Conservation (phyloP, 2,888 invertebrate genomes). For the Erpobdella octoculata region DNA sequence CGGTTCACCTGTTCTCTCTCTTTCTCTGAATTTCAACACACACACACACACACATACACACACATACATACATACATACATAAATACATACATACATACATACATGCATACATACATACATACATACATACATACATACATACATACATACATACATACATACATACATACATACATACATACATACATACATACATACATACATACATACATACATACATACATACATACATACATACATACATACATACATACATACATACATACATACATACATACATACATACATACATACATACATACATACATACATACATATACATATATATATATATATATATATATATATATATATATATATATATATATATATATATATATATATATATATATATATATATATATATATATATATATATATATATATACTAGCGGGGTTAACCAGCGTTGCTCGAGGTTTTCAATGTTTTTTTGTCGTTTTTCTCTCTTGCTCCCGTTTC, state of each 20-base stretch:
- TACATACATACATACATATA: conserved; percentile 30
- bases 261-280: conserved; percentile 27
- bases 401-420: conserved; percentile 34
- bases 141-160: neutral
- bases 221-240: conserved; percentile 27
- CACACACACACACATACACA: too few species aligned
- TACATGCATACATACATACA: neutral
- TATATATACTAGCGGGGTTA: conserved; percentile 6
- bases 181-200: neutral
- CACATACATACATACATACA: neutral
- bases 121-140: neutral
- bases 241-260: conserved; percentile 25
- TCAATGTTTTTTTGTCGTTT: too few species aligned
- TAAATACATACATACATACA: neutral
- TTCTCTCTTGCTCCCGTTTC: too few species aligned
- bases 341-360: conserved; percentile 26
- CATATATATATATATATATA: conserved; percentile 29
- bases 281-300: conserved; percentile 29
- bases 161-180: neutral
- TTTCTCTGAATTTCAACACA: too few species aligned
- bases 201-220: conserved; percentile 13
- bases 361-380: conserved; percentile 28
- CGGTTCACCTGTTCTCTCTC: too few species aligned
- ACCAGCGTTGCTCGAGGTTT: too few species aligned
- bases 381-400: conserved; percentile 29